Evolutionary conservation across 2,797 vertebrate genomes (phyloP), one percentile per base, ranked within the genome.

Genomic region (Silurus aristotelis): DNA sequence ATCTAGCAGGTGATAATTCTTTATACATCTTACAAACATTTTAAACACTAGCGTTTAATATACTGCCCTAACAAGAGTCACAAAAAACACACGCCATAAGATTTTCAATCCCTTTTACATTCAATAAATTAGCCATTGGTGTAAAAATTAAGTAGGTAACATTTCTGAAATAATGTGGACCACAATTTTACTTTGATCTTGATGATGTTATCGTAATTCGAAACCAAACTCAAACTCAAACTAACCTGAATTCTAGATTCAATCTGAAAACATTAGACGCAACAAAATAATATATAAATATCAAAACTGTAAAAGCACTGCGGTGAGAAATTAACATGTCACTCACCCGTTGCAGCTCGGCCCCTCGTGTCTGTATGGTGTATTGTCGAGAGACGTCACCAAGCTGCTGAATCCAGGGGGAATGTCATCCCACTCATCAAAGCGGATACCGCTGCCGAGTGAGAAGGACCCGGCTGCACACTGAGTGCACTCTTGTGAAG

Each of bases 381-480:
- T 86, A 0, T 93, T 96, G 89, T 97, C 97, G 92, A 97, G 94
- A 88, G 95, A 96, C 0, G 96, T 97, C 0, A 97, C 97, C 88
- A 98, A 89, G 1, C 96, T 98, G 91, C 96, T 97, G 94, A 99
- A 99, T 89, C 98, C 98, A 58, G 93, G 90, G 0, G 98, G 98
- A 88, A 99, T 93, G 86, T 96, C 95, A 86, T 97, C 97, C 97
- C 98, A 99, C 85, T 99, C 96, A 0, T 99, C 97, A 83, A 99
- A 99, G 88, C 98, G 97, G 90, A 99, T 93, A 31, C 97, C 98
- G 0, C 98, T 99, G 90, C 98, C 98, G 48, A 99, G 92, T 0
- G 98, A 99, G 92, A 97, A 99, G 90, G 96, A 99, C 19, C 98
- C 98, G n/a, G 97, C 95, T 0, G 95, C 96, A 91, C 98, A 99